Evolutionary conservation across 2,797 vertebrate species (phyloP), one percentile per base, ranked within the genome.

Genomic region (Xiphophorus birchmanni): DNA sequence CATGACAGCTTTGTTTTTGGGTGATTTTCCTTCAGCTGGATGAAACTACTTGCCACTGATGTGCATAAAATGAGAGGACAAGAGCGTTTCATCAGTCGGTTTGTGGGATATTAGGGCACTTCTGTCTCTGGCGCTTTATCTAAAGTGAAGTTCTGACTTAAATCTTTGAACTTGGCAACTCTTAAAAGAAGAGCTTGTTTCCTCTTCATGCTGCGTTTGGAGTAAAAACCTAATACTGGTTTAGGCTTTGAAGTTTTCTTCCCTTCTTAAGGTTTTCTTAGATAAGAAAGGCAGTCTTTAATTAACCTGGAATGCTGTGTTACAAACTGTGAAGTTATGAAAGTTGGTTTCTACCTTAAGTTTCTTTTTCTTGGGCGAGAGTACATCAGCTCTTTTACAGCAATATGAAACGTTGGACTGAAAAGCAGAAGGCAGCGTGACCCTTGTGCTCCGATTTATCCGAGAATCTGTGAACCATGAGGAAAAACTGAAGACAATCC

Each of bases 141-240:
- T 81, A 82, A 80, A 90, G 76, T 73, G 60, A 75, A 73, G 81
- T 82, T 87, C 78, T 86, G 65, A 88, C 79, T 88, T 5, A 87
- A 87, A 90, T 88, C 84, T 86, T 83, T 83, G 52, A 82, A 87
- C 85, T 82, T 82, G 84, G 84, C 84, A 80, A 56, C 69, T 87
- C 82, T 83, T 84, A 42, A 89, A 77, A 86, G 72, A 77, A 79
- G 67, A 84, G 45, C 73, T 76, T 63, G 67, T 81, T 76, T 75
- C 69, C 74, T 2, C 40, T 37, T 75, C 69, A 7, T 35, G 17
- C 65, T 75, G 73, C 79, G 54, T 90, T 82, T 75, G 58, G 79
- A 86, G 54, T 73, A 8, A 72, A 81, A 77, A 54, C 23, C 29
- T 75, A 48, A 75, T 82, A 82, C 71, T 76, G 60, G 63, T 65